A percentile compares a stretch with the other conserved stretches of the same genome.
These are phyloP conservation scores for Toxotes jaculatrix DNA, from an alignment of 2,113 vertebrate genomes.

Conservation along the genomic window DNA sequence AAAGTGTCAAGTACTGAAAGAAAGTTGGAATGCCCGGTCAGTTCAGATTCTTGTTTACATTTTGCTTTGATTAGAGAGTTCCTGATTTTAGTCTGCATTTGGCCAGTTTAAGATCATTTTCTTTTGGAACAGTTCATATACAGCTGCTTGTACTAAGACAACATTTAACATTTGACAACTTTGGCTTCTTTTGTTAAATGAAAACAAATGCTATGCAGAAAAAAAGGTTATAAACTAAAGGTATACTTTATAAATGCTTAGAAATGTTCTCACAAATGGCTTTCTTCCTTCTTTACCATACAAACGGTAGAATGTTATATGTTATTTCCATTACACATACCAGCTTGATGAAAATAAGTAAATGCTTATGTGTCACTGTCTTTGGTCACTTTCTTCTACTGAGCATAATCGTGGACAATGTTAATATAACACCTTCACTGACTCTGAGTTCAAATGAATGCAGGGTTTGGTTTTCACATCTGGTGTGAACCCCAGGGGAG, in stretches of 20 bases:
- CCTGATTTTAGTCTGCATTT: neutral
- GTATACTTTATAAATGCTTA: neutral
- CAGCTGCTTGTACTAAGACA: neutral
- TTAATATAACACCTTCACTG: slow-evolving; percentile 7
- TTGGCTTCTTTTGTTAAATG: neutral
- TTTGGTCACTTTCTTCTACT: neutral
- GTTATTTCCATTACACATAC: neutral
- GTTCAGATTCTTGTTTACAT: neutral
- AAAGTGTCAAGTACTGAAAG: neutral
- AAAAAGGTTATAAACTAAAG: neutral
- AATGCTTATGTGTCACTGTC: neutral
- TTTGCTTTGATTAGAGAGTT: neutral
- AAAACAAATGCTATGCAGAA: neutral
- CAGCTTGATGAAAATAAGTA: neutral
- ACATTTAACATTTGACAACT: neutral
- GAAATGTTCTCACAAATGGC: neutral
- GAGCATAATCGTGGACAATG: neutral
- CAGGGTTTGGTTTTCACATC: slow-evolving; percentile 50
- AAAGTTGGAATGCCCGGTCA: neutral
- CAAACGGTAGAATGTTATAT: neutral
- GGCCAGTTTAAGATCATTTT: neutral
- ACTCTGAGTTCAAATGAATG: slow-evolving; percentile 35
- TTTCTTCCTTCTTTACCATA: neutral
- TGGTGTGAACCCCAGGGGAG: slow-evolving; percentile 46
- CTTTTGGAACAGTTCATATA: neutral